These are phyloP conservation scores for Microchrysa polita DNA, from an alignment of 2,888 invertebrate species.

Conservation along the genomic window DNA sequence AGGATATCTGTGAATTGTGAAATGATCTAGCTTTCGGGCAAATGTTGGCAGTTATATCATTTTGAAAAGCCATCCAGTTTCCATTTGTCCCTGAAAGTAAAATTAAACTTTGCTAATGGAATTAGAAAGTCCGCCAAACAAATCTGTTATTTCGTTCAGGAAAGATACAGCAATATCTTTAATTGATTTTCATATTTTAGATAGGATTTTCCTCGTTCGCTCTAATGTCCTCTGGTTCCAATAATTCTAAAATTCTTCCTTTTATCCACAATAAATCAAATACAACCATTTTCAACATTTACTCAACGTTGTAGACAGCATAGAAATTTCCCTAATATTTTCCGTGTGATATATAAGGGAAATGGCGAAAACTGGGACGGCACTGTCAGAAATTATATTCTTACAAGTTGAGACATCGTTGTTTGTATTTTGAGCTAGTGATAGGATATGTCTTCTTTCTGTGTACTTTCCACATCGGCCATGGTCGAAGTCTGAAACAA, in stretches of 20 bases:
- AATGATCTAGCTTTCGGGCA: no score
- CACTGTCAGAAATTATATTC: neutral
- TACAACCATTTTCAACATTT: conserved; percentile 10
- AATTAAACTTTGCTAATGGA: conserved; percentile 2
- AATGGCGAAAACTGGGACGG: neutral
- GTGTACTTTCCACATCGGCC: neutral
- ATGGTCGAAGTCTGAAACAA: neutral
- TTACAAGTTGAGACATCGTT: neutral
- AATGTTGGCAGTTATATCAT: no score
- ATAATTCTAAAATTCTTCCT: neutral
- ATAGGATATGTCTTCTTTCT: neutral
- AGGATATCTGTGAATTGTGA: no score
- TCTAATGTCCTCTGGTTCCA: conserved; percentile 2
- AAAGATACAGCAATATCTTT: neutral
- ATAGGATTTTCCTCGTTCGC: neutral
- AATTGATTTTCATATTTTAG: conserved; percentile 19
- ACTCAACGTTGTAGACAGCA: conserved; percentile 7
- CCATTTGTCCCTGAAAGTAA: neutral
- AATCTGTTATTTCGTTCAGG: neutral
- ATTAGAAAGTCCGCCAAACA: neutral
- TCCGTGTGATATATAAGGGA: neutral
- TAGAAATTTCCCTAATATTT: neutral
- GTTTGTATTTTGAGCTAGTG: neutral
- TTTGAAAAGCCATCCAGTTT: no score
- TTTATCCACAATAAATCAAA: neutral